Conservation (phyloP, 2,113 vertebrate genomes). For the Colinus virginianus region DNA sequence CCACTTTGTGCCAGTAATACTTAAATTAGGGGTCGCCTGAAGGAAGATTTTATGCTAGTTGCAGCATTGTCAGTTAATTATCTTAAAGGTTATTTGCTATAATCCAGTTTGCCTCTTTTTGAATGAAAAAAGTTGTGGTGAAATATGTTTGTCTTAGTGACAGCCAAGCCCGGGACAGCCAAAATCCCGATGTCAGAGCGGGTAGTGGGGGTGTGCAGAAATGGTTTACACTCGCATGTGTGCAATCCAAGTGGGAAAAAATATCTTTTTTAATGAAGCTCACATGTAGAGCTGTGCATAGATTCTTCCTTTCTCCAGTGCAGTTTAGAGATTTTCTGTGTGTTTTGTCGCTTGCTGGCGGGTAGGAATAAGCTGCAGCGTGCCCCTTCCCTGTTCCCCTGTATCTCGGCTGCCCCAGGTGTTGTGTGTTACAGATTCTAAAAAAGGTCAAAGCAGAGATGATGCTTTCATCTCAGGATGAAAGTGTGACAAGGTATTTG, state of each 20-base stretch:
- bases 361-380: background rate
- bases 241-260: background rate
- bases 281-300: background rate
- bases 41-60: constrained; percentile 92
- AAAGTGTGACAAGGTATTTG: background rate
- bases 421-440: background rate
- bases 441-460: background rate
- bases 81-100: constrained; percentile 87
- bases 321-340: background rate
- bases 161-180: constrained; percentile 45
- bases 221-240: background rate
- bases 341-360: background rate
- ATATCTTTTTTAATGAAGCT: background rate
- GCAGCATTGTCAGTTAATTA: constrained; percentile 87
- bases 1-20: constrained; percentile 94
- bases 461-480: background rate
- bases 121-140: constrained; percentile 67
- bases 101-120: constrained; percentile 84
- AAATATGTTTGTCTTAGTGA: constrained; percentile 71
- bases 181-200: constrained; percentile 24
- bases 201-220: constrained; percentile 12
- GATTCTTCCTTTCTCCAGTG: background rate
- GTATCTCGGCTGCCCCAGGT: background rate
- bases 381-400: background rate
- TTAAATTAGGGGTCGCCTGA: constrained; percentile 94